These are phyloP conservation scores for Polydrusus pterygomalis DNA, from an alignment of 2,888 invertebrate genomes.

Conservation along the genomic window DNA sequence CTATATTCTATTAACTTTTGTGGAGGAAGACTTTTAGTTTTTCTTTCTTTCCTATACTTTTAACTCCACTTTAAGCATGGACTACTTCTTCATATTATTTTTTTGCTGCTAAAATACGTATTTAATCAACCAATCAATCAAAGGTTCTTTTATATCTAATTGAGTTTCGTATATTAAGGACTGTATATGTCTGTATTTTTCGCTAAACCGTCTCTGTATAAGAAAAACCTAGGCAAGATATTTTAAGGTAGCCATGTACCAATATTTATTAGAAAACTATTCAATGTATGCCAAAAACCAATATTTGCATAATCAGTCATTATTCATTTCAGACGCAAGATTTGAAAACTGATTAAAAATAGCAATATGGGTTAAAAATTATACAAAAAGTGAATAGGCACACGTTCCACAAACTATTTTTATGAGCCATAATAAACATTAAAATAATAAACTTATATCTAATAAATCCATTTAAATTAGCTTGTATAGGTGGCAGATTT, in stretches of 20 bases:
- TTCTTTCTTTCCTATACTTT: too few relatives aligned
- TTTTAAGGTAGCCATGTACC: background rate
- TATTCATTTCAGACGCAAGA: constrained; percentile 7
- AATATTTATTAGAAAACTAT: constrained; percentile 22
- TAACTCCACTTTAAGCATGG: too few relatives aligned
- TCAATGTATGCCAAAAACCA: constrained; percentile 25
- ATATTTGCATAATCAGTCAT: constrained; percentile 20
- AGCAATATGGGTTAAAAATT: constrained; percentile 6
- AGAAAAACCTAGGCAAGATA: background rate
- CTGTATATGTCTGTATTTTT: too few relatives aligned
- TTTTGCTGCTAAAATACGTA: too few relatives aligned
- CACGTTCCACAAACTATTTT: constrained; percentile 1
- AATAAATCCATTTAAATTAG: background rate
- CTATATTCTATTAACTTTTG: too few relatives aligned
- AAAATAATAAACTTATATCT: background rate
- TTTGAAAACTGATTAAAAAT: constrained; percentile 14
- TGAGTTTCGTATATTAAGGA: too few relatives aligned
- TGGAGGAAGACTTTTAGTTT: too few relatives aligned
- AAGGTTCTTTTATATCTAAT: too few relatives aligned
- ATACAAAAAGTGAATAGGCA: background rate
- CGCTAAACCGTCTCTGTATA: background rate
- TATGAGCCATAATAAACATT: background rate
- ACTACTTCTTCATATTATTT: too few relatives aligned
- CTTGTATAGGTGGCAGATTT: background rate
- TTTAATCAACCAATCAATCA: too few relatives aligned